Base-by-base conservation (phyloP, 2,888 invertebrate species). In the Onthophagus sagittarius region DNA sequence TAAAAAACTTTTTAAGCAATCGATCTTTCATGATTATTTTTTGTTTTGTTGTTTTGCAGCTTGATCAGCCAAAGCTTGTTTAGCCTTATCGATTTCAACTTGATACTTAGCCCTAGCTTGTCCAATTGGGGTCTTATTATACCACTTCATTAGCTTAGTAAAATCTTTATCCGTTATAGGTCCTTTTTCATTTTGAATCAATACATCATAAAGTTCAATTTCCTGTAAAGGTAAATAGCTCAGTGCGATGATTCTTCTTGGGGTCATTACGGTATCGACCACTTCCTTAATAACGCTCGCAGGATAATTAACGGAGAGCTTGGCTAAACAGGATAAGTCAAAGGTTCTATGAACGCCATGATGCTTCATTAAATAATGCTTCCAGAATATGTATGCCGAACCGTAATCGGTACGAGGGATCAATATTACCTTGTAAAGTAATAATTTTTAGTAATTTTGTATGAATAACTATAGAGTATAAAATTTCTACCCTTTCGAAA, bases 301-400 rank as follows among this genome's bases (percentile, higher is more conserved):
- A 13, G 90, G 88, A 78, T 88, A 89, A 0, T 89, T 89, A 70
- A 86, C 80, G 5, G 90, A 84, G 33, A 87, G 81, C 79, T 87
- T 89, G 0, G 91, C 88, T 62, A 90, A 79, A 71, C 87, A 85
- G 31, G 90, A 89, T 0, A 90, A 84, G 77, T 91, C 86, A 77
- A 91, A 88, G 72, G 89, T 86, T 39, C 91, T 86, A 77, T 88
- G 84, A 0, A 92, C 82, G 0, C 87, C 88, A 70, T 89, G 89
- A 80, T 88, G 90, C 72, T 87, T 85, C 89, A 90, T 90, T 64
- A 92, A 79, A 69, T 88, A 80, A 75, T 88, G 84, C 23, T 87
- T 85, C 81, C 91, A 87, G 77, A 88, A 86, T 72, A 86, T 84
- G 31, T 88, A 89, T 69, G 90, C 83, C 69, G 89, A 90, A 6